A percentile compares a stretch with the other conserved stretches of the same genome.
Evolutionary conservation across 2,797 vertebrate species (phyloP).

Genomic region (Bovichtus diacanthus): DNA sequence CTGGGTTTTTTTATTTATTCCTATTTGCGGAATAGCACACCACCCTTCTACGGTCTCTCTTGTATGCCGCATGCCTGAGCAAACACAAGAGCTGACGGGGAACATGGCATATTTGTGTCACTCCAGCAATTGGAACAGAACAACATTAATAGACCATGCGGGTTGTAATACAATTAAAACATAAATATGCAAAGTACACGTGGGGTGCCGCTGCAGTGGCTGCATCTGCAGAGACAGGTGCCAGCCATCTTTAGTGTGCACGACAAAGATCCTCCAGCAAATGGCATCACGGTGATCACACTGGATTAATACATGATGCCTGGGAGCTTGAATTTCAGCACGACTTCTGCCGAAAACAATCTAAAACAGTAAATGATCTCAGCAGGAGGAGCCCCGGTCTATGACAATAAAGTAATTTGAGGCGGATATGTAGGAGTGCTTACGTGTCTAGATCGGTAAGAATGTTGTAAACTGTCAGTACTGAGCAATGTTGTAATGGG

Average conservation of each 20-base stretch:
- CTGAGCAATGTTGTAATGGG: constrained; percentile 39
- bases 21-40: neutral
- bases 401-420: constrained; percentile 71
- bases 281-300: constrained; percentile 75
- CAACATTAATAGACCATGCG: constrained; percentile 82
- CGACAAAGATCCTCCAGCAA: constrained; percentile 76
- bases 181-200: constrained; percentile 78
- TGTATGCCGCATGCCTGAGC: constrained; percentile 9
- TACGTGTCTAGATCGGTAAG: constrained; percentile 31
- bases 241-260: constrained; percentile 84
- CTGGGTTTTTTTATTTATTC: neutral
- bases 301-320: constrained; percentile 77
- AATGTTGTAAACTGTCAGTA: constrained; percentile 39
- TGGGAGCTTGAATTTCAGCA: constrained; percentile 71
- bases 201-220: constrained; percentile 52
- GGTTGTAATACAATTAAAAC: constrained; percentile 79
- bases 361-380: constrained; percentile 76
- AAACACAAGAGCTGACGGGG: constrained; percentile 52
- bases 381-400: constrained; percentile 68
- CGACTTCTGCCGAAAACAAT: constrained; percentile 62
- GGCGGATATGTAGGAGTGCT: constrained; percentile 35
- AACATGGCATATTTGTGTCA: constrained; percentile 79
- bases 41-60: neutral
- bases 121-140: constrained; percentile 80
- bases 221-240: constrained; percentile 81